phyloP scores from a whole-genome alignment of 2,113 vertebrate species.

The Xyliphius kryptos region DNA sequence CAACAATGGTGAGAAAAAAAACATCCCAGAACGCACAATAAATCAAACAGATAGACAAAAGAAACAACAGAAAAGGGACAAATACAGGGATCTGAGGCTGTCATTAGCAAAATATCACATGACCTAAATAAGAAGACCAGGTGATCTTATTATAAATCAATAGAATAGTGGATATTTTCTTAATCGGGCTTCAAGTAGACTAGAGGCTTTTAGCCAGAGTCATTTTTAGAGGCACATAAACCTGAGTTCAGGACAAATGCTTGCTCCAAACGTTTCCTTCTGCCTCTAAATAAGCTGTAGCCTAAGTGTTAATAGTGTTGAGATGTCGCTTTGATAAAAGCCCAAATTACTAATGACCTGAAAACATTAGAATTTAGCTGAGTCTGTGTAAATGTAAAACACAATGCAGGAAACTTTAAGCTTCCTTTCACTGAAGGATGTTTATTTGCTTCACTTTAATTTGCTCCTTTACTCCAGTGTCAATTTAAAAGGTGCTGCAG shows the following conservation, averaged over 20 bases:
- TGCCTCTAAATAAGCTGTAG: constrained; percentile 11
- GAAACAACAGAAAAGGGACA: too few relatives aligned
- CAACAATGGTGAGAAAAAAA: too few relatives aligned
- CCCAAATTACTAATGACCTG: constrained; percentile 29
- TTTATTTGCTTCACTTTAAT: neutral
- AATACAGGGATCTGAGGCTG: too few relatives aligned
- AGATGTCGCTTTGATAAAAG: constrained; percentile 21
- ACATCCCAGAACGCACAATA: too few relatives aligned
- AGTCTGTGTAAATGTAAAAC: constrained; percentile 31
- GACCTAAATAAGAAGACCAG: too few relatives aligned
- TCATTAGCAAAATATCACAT: too few relatives aligned
- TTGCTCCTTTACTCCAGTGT: too few relatives aligned
- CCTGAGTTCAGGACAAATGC: constrained; percentile 7
- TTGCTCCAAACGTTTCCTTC: constrained; percentile 3
- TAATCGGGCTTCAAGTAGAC: neutral
- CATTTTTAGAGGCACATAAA: constrained; percentile 14
- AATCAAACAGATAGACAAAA: too few relatives aligned
- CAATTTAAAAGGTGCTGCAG: too few relatives aligned
- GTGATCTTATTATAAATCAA: neutral
- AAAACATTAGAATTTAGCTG: constrained; percentile 33
- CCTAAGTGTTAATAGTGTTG: constrained; percentile 32
- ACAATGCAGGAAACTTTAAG: constrained; percentile 15
- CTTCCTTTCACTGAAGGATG: constrained; percentile 3
- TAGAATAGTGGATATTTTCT: neutral
- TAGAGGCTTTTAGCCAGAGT: neutral